Evolutionary conservation across 2,888 invertebrate species (phyloP), one percentile per base, ranked within the genome.

Genomic region (Himalopsyche tibetana): DNA sequence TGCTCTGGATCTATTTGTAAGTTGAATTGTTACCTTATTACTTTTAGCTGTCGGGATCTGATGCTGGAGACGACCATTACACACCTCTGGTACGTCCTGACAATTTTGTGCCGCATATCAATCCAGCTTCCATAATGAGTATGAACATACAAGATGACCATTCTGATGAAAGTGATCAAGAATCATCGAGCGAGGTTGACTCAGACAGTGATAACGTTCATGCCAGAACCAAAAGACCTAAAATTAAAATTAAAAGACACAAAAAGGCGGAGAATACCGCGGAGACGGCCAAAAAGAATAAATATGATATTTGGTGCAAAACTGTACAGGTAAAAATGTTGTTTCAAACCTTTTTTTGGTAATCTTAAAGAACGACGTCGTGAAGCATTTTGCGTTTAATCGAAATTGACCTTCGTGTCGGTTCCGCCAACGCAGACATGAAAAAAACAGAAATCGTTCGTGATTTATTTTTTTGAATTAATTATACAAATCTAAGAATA

Each of bases 281-380:
- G 17, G 92, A 92, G 19, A 89, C 92, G 0, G 93, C 92, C 36
- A 95, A 93, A 89, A 94, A 94, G 88, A 95, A 95, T 86, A 96
- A 96, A 91, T 97, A 97, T 90, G 96, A 96, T 91, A 94, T 97
- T 89, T 98, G 97, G 97, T 94, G 94, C 89, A 94, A 94, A 88
- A 92, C 94, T 40, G 90, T 95, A 88, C 91, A 93, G 92, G 93
- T 93, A 89, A 88, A 86, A 42, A 55, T 80, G 4, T 82, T 83
- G 2, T 28, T n/a, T 84, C 15, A 82, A 82, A 56, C 55, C 74
- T 11, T 84, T n/a, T 2, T 74, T 11, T 74, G 55, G 15, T 80
- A 79, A 9, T 51, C 9, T 51, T 51, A 11, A 51, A 51, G 45
- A 9, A 28, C 28, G 28, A 28, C 28, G 0, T 28, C 2, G 28